Conservation (phyloP, 2,888 invertebrate species). For the Siphlonurus alternatus region DNA sequence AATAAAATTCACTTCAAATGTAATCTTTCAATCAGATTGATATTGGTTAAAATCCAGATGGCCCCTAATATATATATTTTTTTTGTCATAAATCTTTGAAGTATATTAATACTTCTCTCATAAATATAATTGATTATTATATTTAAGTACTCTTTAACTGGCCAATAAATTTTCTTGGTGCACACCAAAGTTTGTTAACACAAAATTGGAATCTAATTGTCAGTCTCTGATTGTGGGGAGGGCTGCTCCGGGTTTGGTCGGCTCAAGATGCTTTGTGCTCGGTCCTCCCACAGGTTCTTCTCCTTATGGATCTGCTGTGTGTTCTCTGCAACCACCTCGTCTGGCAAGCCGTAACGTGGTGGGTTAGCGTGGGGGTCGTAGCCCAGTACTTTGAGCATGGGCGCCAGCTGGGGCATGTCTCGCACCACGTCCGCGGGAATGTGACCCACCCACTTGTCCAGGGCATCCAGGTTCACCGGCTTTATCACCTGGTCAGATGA, state of each 20-base stretch:
- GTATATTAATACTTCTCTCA: too few relatives aligned
- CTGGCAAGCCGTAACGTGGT: conserved; percentile 81
- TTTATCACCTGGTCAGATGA: conserved; percentile 98
- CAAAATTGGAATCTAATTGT: not conserved
- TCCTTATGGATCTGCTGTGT: conserved; percentile 6
- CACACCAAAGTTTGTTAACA: too few relatives aligned
- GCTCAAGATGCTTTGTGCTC: conserved; percentile 4
- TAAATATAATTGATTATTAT: too few relatives aligned
- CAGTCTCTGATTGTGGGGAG: not conserved
- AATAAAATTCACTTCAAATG: too few relatives aligned
- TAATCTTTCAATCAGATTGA: too few relatives aligned
- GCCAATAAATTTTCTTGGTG: too few relatives aligned
- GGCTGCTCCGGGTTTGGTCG: not conserved
- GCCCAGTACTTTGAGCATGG: conserved; percentile 76
- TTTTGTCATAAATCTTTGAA: too few relatives aligned
- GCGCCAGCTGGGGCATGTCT: conserved; percentile 86
- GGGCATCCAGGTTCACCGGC: conserved; percentile 90
- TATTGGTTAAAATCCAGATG: too few relatives aligned
- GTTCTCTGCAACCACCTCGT: conserved; percentile 42
- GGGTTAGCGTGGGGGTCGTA: conserved; percentile 96
- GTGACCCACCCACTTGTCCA: conserved; percentile 81
- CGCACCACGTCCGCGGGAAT: conserved; percentile 79
- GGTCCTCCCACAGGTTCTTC: conserved; percentile 3
- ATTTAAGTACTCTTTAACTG: too few relatives aligned
- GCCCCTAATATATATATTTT: too few relatives aligned